These are phyloP conservation scores for Cettia cetti DNA, from an alignment of 2,113 vertebrate genomes.

Conservation along the genomic window DNA sequence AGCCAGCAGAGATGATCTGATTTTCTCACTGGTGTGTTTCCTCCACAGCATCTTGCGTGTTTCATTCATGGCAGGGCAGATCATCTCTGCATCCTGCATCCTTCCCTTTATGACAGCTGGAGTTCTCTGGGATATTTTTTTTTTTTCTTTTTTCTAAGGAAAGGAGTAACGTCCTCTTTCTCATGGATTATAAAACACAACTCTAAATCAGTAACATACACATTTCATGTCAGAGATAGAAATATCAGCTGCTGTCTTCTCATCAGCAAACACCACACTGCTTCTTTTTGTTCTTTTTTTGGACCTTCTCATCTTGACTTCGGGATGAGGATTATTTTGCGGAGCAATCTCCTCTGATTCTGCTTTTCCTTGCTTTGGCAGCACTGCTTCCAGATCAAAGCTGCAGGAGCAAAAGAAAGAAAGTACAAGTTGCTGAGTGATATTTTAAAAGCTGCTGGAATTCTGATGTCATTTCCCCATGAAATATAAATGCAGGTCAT, in stretches of 20 bases:
- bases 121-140: neutral
- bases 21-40: neutral
- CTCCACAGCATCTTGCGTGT: neutral
- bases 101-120: neutral
- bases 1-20: neutral
- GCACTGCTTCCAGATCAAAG: constrained; percentile 69
- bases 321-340: constrained; percentile 73
- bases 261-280: constrained; percentile 92
- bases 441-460: neutral
- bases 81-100: neutral
- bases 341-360: constrained; percentile 74
- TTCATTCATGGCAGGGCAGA: neutral
- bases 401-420: constrained; percentile 35
- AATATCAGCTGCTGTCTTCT: constrained; percentile 73
- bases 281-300: constrained; percentile 91
- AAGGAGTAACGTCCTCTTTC: neutral
- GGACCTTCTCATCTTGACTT: constrained; percentile 89
- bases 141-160: neutral
- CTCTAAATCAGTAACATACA: constrained; percentile 43
- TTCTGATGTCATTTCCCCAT: constrained; percentile 4
- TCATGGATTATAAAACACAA: neutral
- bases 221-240: constrained; percentile 67
- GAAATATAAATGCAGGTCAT: constrained; percentile 31
- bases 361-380: constrained; percentile 72
- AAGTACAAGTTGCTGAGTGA: neutral